Percentiles rank a stretch among this genome's conserved stretches.
Evolutionary conservation across 2,113 vertebrate genomes (phyloP).

Genomic region (Cariama cristata): DNA sequence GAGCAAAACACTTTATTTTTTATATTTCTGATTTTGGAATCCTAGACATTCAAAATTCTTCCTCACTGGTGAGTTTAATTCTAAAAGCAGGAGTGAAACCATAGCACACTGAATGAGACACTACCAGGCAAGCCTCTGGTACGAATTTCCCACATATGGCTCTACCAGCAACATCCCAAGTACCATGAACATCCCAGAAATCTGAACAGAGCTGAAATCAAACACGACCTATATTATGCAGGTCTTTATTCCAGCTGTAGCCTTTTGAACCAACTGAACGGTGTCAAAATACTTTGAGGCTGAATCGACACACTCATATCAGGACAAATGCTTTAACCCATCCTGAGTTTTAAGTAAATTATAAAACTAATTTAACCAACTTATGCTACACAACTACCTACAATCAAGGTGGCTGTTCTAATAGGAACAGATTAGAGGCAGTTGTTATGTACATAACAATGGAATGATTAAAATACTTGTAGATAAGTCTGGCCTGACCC

Average conservation of each 20-base stretch:
- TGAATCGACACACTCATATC: background rate
- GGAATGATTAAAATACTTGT: background rate
- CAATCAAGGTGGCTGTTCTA: background rate
- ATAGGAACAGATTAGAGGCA: background rate
- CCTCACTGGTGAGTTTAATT: background rate
- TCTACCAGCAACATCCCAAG: background rate
- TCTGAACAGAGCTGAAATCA: background rate
- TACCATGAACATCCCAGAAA: background rate
- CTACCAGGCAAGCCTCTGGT: background rate
- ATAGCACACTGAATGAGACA: background rate
- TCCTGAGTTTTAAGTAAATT: background rate
- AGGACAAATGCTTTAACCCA: background rate
- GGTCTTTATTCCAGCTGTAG: background rate
- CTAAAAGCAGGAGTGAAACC: background rate
- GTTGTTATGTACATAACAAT: background rate
- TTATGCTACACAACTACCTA: background rate
- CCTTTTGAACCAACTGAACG: background rate
- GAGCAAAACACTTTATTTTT: background rate
- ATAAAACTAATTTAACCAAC: background rate
- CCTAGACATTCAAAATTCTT: background rate
- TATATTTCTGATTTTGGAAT: background rate
- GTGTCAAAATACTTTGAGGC: background rate
- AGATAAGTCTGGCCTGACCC: background rate
- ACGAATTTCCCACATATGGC: background rate
- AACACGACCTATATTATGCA: background rate